A percentile compares a stretch with the other conserved stretches of the same genome.
Evolutionary conservation across 2,888 invertebrate genomes (phyloP).

Genomic region (Desoria tigrina): DNA sequence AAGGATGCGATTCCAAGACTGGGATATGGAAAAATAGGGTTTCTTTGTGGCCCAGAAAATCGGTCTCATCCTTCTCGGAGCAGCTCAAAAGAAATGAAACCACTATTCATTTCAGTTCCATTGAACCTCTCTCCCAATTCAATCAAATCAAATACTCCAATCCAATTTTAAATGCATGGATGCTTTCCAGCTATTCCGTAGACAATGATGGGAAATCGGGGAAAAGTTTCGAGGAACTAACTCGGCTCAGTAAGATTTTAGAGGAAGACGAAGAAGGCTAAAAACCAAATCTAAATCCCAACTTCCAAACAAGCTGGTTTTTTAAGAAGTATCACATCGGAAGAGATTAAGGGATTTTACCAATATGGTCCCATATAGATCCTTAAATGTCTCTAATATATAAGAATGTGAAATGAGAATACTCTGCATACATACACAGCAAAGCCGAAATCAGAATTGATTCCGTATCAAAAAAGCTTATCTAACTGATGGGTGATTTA

Average conservation of each 20-base stretch:
- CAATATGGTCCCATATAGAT: not conserved
- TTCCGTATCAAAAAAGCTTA: conserved; percentile 24
- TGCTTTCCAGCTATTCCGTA: conserved; percentile 21
- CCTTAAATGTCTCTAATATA: no score
- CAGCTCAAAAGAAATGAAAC: conserved; percentile 18
- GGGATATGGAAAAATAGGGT: not conserved
- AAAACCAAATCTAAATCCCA: not conserved
- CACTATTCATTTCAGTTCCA: conserved; percentile 36
- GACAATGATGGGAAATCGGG: conserved; percentile 14
- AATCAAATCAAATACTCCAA: conserved; percentile 31
- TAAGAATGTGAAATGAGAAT: no score
- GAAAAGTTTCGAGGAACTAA: not conserved
- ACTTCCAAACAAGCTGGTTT: conserved; percentile 3
- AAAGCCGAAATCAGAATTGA: conserved; percentile 15
- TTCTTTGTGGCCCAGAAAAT: conserved; percentile 11
- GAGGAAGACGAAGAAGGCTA: not conserved
- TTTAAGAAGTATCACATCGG: conserved; percentile 12
- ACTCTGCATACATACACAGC: not conserved
- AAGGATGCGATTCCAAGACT: no score
- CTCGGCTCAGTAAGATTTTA: not conserved
- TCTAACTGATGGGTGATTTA: conserved; percentile 32
- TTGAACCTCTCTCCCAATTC: conserved; percentile 28
- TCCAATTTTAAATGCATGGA: conserved; percentile 35
- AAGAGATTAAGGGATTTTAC: conserved; percentile 15
- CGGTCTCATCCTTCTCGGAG: conserved; percentile 10